Evolutionary conservation across 2,113 vertebrate genomes (phyloP).

Genomic region (Cryptomyrus ogoouensis): DNA sequence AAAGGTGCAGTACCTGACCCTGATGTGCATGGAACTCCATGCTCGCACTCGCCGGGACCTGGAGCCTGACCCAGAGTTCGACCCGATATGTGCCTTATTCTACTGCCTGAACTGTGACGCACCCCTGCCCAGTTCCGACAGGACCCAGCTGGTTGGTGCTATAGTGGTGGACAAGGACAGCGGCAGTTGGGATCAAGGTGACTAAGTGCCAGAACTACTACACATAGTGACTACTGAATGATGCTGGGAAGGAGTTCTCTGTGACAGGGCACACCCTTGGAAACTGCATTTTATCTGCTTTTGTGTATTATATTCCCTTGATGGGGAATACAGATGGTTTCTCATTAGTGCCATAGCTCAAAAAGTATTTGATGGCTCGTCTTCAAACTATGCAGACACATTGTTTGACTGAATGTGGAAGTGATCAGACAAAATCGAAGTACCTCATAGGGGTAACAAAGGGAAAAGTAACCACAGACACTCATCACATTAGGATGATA

Average conservation of each 20-base stretch:
- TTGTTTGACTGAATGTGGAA: neutral
- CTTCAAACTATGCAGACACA: neutral
- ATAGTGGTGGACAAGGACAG: slow-evolving; percentile 79
- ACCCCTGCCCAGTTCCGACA: slow-evolving; percentile 60
- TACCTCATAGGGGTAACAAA: neutral
- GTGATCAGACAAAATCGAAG: neutral
- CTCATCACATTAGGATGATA: neutral
- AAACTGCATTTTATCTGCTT: neutral
- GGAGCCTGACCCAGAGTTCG: slow-evolving; percentile 93
- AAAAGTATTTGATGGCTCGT: neutral
- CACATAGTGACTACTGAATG: neutral
- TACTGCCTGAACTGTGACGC: slow-evolving; percentile 87
- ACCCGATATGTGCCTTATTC: slow-evolving; percentile 96
- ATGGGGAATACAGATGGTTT: neutral
- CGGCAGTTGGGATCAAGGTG: slow-evolving; percentile 62
- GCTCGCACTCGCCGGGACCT: slow-evolving; percentile 87
- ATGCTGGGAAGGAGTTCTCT: neutral
- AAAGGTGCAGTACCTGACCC: slow-evolving; percentile 85
- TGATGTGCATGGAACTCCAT: slow-evolving; percentile 93
- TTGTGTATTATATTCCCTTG: neutral
- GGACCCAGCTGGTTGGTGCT: slow-evolving; percentile 73
- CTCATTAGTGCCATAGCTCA: neutral
- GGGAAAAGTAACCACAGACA: neutral
- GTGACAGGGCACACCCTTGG: neutral
- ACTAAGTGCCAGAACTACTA: neutral